A percentile compares a stretch with the other conserved stretches of the same genome.
These are phyloP conservation scores for Drosophila demipolita DNA, from an alignment of 2,888 invertebrate genomes.

Conservation along the genomic window DNA sequence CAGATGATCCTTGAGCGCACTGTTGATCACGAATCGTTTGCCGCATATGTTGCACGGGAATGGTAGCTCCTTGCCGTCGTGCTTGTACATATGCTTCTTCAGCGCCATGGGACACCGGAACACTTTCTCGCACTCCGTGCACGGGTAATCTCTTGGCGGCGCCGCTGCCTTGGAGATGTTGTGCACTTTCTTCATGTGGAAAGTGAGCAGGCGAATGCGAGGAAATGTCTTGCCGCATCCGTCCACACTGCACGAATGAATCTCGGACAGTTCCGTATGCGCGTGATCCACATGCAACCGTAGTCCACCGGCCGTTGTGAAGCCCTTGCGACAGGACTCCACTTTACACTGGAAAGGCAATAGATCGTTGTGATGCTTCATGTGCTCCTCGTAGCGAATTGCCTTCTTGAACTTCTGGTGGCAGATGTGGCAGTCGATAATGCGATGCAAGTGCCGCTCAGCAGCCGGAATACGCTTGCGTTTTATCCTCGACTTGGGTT, in stretches of 20 bases:
- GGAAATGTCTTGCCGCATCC: constrained; percentile 81
- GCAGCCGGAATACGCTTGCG: constrained; percentile 68
- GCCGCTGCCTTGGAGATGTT: constrained; percentile 72
- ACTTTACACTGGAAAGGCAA: constrained; percentile 81
- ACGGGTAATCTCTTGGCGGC: constrained; percentile 79
- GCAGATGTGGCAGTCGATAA: constrained; percentile 82
- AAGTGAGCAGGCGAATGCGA: constrained; percentile 79
- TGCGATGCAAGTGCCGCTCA: constrained; percentile 74
- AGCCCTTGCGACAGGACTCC: constrained; percentile 79
- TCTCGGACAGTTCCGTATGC: constrained; percentile 80
- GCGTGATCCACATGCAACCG: constrained; percentile 80
- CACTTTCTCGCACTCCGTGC: constrained; percentile 82
- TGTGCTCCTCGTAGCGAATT: constrained; percentile 81
- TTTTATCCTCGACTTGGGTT: constrained; percentile 54
- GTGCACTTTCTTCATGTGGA: constrained; percentile 81
- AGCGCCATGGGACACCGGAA: constrained; percentile 83
- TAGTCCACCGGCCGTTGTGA: constrained; percentile 80
- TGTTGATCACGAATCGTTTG: constrained; percentile 83
- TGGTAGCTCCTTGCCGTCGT: constrained; percentile 82
- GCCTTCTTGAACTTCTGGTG: constrained; percentile 82
- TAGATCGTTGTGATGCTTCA: constrained; percentile 83
- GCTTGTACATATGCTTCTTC: constrained; percentile 83
- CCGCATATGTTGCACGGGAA: constrained; percentile 83
- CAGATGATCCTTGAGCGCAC: constrained; percentile 83
- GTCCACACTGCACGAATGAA: constrained; percentile 74